A percentile compares a stretch with the other conserved stretches of the same genome.
Evolutionary conservation across 2,888 invertebrate genomes (phyloP).

Genomic region (Mesoligia furuncula): DNA sequence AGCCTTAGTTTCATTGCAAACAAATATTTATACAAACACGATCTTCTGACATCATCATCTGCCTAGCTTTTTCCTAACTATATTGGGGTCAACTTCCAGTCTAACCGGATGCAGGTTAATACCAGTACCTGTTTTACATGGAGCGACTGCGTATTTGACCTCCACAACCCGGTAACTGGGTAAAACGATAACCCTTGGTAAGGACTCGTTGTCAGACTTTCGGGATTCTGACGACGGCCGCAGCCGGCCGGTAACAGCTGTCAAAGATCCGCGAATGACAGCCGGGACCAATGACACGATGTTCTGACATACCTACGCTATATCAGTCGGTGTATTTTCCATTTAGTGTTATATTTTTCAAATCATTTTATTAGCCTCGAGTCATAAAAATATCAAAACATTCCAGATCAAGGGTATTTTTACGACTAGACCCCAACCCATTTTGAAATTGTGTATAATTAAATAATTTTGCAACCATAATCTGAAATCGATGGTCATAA

Average conservation of each 20-base stretch:
- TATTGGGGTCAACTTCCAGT: too few relatives aligned
- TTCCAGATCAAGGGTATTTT: slow-evolving; percentile 19
- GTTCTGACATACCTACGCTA: neutral
- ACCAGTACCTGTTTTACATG: too few relatives aligned
- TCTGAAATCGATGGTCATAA: slow-evolving; percentile 61
- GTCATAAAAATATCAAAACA: slow-evolving; percentile 24
- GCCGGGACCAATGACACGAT: too few relatives aligned
- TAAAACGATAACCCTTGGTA: too few relatives aligned
- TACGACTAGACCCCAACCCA: slow-evolving; percentile 30
- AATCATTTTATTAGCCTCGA: neutral
- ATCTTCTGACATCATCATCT: neutral
- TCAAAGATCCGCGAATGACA: too few relatives aligned
- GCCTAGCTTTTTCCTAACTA: too few relatives aligned
- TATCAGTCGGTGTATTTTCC: neutral
- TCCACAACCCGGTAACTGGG: too few relatives aligned
- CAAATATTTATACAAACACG: neutral
- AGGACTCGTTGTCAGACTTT: too few relatives aligned
- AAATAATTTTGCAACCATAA: slow-evolving; percentile 65
- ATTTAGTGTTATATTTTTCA: neutral
- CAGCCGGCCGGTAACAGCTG: too few relatives aligned
- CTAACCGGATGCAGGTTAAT: too few relatives aligned
- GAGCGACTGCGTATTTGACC: too few relatives aligned
- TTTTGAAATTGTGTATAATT: slow-evolving; percentile 53
- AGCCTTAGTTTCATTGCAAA: neutral
- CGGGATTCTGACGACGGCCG: too few relatives aligned